These are phyloP conservation scores for Eonycteris spelaea DNA, from an alignment of 2,113 vertebrate genomes.

Conservation along the genomic window DNA sequence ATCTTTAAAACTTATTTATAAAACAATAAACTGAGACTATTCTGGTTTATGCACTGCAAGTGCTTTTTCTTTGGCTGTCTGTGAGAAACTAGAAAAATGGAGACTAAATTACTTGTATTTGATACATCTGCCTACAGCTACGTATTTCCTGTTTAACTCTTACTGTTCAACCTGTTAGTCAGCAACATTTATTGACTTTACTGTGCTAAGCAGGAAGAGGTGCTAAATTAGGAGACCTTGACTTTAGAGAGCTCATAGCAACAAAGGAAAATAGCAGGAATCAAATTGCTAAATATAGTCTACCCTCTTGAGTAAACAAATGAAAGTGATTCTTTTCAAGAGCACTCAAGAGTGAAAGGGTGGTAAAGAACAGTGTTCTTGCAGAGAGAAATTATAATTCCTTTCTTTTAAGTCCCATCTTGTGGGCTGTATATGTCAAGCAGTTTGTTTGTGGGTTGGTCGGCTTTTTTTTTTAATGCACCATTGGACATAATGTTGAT, in stretches of 20 bases:
- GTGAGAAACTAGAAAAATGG: background rate
- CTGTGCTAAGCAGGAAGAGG: background rate
- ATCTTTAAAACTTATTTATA: background rate
- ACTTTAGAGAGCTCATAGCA: background rate
- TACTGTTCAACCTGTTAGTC: background rate
- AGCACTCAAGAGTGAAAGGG: background rate
- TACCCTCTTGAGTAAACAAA: background rate
- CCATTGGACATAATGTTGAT: no score
- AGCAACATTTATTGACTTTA: background rate
- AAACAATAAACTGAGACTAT: background rate
- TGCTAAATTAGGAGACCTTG: background rate
- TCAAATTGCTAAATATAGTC: background rate
- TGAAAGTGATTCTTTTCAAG: background rate
- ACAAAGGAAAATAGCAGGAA: background rate
- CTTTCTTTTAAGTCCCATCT: background rate
- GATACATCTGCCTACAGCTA: background rate
- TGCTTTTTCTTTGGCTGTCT: background rate
- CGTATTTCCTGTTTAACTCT: background rate
- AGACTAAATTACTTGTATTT: background rate
- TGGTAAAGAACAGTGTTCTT: background rate
- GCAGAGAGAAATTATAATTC: background rate
- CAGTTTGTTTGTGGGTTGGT: background rate
- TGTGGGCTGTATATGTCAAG: background rate
- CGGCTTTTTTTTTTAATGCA: background rate
- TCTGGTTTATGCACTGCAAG: background rate